These are phyloP conservation scores for Eulemur albifrons DNA, from an alignment of 2,797 vertebrate species.

Conservation along the genomic window DNA sequence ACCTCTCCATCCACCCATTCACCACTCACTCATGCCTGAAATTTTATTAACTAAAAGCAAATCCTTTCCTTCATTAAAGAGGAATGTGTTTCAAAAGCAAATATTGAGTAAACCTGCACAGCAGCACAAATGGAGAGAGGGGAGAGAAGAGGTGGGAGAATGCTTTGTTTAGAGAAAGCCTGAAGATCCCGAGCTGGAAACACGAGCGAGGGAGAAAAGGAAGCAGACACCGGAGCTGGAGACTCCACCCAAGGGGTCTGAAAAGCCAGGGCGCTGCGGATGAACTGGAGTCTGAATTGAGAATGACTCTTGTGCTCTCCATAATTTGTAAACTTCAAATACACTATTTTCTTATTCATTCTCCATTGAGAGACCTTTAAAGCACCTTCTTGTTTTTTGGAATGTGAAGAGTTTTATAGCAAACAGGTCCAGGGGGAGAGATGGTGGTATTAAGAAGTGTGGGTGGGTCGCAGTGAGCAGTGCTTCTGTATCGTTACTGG, in stretches of 20 bases:
- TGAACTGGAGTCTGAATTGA: background rate
- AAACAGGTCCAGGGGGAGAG: background rate
- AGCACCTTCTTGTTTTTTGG: conserved; percentile 10
- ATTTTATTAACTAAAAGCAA: conserved; percentile 6
- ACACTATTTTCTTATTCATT: background rate
- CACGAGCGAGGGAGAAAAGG: background rate
- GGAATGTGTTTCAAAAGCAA: background rate
- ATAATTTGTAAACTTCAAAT: background rate
- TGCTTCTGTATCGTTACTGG: conserved; percentile 64
- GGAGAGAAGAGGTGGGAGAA: background rate
- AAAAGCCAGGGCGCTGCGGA: background rate
- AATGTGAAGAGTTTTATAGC: conserved; percentile 60
- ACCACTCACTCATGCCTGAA: background rate
- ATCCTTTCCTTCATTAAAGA: conserved; percentile 1
- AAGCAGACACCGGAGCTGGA: background rate
- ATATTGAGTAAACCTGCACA: background rate
- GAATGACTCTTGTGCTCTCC: background rate
- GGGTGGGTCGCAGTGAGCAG: conserved; percentile 60
- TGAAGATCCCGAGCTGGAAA: background rate
- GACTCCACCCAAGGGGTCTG: background rate
- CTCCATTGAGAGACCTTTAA: background rate
- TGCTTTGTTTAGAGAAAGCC: background rate
- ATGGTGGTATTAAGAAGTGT: conserved; percentile 70
- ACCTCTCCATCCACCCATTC: background rate
- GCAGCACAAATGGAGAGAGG: background rate